Base-by-base conservation (phyloP, 2,113 vertebrate genomes). In the Hassar affinis region DNA sequence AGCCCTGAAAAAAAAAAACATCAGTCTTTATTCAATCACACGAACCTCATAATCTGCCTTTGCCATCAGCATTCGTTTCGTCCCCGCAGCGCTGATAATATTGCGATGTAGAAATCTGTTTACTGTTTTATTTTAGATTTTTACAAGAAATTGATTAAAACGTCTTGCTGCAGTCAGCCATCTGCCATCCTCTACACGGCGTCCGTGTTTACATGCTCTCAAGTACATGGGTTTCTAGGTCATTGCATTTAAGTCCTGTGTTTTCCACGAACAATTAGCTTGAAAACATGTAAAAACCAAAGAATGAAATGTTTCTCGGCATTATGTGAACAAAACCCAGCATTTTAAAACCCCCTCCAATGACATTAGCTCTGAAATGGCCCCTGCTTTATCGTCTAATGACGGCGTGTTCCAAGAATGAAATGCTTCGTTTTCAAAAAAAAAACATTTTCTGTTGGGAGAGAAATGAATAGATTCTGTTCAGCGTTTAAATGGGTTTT, bases 1-100 rank as follows among this genome's bases (percentile, higher is more conserved):
- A 56, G 10, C 51, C 74, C 18, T 76, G 74, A 42, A 42, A 42
- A 42, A n/a, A 76, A 52, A 75, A 54, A 54, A 76, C 74, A 56
- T 77, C 74, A 56, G 74, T 77, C 74, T 76, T 76, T 76, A 76
- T 76, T 76, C 56, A 77, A 56, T 77, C 74, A 56, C 74, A 56
- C 20, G 20, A 77, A 56, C 74, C 74, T 77, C 74, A 56, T 77
- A 77, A 77, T 77, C 74, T 77, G 20, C 5, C 30, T 56, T 56
- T 38, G 74, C 74, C 20, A 77, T 77, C 74, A 77, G 74, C 74
- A 6, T 56, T 56, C 51, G 2, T 77, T 54, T 77, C 56, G 56
- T 77, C 74, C 74, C 74, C 8, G 22, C 52, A 77, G 74, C 74
- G 38, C 52, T 6, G 51, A 56, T 35, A 35, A 56, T 56, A 77